Percentiles rank a stretch among this genome's conserved stretches.
Conservation (phyloP, 1,140 invertebrate genomes). For the Caenorhabditis latens region DNA sequence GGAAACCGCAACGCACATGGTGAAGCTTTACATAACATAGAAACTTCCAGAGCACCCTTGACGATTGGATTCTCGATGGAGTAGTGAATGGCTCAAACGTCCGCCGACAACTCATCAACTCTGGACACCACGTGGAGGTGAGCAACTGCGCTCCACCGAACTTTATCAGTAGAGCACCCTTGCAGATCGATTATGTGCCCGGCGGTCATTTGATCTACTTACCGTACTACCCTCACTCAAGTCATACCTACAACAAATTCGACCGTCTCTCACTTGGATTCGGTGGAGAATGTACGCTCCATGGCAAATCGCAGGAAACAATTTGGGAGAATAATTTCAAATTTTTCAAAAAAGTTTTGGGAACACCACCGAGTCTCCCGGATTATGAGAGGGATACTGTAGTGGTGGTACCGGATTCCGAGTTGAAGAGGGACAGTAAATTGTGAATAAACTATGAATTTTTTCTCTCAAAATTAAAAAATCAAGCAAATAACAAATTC, state of each 20-base stretch:
- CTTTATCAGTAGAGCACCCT: not conserved
- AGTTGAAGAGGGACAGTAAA: too few species aligned
- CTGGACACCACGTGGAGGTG: not conserved
- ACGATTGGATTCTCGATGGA: not conserved
- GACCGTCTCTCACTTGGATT: not conserved
- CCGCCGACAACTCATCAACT: not conserved
- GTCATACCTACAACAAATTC: not conserved
- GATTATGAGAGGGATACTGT: not conserved
- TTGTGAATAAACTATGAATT: not conserved
- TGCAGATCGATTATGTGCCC: not conserved
- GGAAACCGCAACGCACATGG: too few species aligned
- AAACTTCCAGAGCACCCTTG: not conserved
- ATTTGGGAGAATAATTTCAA: not conserved
- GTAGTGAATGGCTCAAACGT: not conserved
- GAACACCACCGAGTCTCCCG: not conserved
- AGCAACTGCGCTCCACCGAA: not conserved
- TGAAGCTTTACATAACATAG: too few species aligned
- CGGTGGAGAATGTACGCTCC: not conserved
- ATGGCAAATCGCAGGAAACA: not conserved
- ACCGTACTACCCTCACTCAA: not conserved
- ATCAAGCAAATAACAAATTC: too few species aligned
- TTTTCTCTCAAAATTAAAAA: too few species aligned
- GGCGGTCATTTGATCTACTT: not conserved
- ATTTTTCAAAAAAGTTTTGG: slow-evolving; percentile 6
- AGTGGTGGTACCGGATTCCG: not conserved